phyloP scores from a whole-genome alignment of 2,113 vertebrate genomes.

The Pterocles gutturalis region DNA sequence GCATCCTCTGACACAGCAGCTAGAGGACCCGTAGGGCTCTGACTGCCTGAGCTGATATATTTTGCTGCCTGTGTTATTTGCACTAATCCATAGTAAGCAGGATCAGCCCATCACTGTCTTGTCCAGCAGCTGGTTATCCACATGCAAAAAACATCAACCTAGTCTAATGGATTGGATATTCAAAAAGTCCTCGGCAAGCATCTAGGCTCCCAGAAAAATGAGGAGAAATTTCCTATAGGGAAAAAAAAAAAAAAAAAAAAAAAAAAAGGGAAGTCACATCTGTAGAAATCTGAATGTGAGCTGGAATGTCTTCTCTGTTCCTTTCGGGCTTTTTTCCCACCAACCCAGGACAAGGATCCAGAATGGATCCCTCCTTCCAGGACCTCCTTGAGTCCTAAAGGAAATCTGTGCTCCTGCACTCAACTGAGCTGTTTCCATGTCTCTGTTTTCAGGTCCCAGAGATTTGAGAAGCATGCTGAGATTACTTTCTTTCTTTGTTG shows the following conservation, averaged over 20 bases:
- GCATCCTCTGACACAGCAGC: neutral
- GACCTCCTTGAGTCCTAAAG: neutral
- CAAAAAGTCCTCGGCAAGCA: neutral
- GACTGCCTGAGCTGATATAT: neutral
- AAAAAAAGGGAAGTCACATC: neutral
- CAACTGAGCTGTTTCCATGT: neutral
- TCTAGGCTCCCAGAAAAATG: neutral
- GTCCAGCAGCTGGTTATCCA: neutral
- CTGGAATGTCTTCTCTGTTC: neutral
- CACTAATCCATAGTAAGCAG: neutral
- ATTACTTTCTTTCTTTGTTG: neutral
- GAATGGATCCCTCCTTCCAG: neutral
- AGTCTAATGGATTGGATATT: neutral
- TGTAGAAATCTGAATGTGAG: neutral
- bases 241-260: neutral
- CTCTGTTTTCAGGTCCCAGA: neutral
- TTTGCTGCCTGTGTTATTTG: neutral
- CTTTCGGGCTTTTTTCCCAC: neutral
- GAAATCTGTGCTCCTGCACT: neutral
- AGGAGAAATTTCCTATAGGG: neutral
- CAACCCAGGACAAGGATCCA: neutral
- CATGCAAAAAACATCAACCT: neutral
- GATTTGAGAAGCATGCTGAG: neutral
- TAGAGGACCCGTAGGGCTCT: neutral
- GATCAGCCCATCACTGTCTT: neutral